A percentile compares a stretch with the other conserved stretches of the same genome.
phyloP scores from a whole-genome alignment of 1,140 invertebrate genomes.

The Lithobius niger region DNA sequence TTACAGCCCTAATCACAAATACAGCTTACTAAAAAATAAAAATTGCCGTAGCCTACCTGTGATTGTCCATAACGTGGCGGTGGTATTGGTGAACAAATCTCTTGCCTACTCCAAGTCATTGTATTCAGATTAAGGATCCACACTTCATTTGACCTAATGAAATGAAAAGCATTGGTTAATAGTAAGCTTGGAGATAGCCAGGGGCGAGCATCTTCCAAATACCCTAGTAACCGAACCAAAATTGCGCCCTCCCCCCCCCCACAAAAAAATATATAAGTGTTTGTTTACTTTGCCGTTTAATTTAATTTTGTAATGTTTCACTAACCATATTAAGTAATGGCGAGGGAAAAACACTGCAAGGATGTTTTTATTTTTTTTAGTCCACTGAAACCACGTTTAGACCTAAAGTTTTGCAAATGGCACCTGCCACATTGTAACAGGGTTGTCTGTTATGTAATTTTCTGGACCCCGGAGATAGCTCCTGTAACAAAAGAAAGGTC shows the following conservation, averaged over 20 bases:
- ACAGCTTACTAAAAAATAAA: too few species aligned
- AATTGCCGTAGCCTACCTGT: conserved; percentile 37
- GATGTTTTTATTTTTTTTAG: too few species aligned
- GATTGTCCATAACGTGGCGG: conserved; percentile 77
- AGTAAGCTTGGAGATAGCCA: background rate
- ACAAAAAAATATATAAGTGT: background rate
- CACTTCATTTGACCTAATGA: conserved; percentile 61
- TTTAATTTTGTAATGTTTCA: background rate
- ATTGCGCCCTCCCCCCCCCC: too few species aligned
- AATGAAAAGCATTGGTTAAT: conserved; percentile 1
- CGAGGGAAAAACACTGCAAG: too few species aligned
- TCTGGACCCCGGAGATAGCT: too few species aligned
- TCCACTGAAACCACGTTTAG: too few species aligned
- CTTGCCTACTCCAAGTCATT: conserved; percentile 59
- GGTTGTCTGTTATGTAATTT: too few species aligned
- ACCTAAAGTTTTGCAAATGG: too few species aligned
- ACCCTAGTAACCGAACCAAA: too few species aligned
- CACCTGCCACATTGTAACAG: too few species aligned
- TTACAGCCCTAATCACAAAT: too few species aligned
- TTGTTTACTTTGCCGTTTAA: background rate
- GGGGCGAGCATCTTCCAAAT: background rate
- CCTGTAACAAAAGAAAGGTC: too few species aligned
- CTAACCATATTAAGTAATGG: background rate
- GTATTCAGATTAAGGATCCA: conserved; percentile 74
- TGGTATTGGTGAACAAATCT: conserved; percentile 51